These are phyloP conservation scores for Neoseiulus cucumeris DNA, from an alignment of 1,140 invertebrate species.

Conservation along the genomic window DNA sequence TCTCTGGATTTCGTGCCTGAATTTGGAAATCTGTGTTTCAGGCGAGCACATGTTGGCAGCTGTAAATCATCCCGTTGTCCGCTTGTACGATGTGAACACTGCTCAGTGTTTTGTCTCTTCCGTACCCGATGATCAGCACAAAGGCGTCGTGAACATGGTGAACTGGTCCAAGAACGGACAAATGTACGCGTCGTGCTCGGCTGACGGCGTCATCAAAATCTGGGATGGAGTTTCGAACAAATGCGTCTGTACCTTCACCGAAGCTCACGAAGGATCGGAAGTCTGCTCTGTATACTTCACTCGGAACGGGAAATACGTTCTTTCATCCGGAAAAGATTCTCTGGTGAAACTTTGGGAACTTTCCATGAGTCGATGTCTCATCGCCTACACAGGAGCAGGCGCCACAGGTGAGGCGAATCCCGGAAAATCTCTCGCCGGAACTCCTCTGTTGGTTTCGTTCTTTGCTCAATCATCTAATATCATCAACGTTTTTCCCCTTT, in stretches of 20 bases:
- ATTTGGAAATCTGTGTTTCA: too few species aligned
- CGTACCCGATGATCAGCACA: conserved; percentile 77
- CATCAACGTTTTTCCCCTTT: not conserved
- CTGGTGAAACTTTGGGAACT: conserved; percentile 94
- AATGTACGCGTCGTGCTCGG: not conserved
- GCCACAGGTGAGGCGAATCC: conserved; percentile 46
- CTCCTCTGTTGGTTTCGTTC: too few species aligned
- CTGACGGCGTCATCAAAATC: not conserved
- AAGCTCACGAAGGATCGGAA: conserved; percentile 81
- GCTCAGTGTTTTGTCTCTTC: conserved; percentile 84
- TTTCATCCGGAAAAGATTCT: conserved; percentile 88
- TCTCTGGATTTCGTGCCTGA: too few species aligned
- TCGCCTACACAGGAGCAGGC: conserved; percentile 88
- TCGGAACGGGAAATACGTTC: conserved; percentile 87
- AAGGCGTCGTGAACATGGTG: conserved; percentile 57
- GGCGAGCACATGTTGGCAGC: conserved; percentile 86
- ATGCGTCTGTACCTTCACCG: conserved; percentile 77
- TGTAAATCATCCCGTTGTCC: conserved; percentile 66
- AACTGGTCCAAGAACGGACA: conserved; percentile 19
- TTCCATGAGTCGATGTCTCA: conserved; percentile 80
- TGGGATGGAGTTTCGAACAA: conserved; percentile 89
- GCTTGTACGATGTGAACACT: conserved; percentile 86
- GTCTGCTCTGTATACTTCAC: conserved; percentile 86
- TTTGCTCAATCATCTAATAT: too few species aligned
- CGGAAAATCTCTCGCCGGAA: not conserved